phyloP scores from a whole-genome alignment of 2,888 invertebrate genomes.

The Dione vanillae region DNA sequence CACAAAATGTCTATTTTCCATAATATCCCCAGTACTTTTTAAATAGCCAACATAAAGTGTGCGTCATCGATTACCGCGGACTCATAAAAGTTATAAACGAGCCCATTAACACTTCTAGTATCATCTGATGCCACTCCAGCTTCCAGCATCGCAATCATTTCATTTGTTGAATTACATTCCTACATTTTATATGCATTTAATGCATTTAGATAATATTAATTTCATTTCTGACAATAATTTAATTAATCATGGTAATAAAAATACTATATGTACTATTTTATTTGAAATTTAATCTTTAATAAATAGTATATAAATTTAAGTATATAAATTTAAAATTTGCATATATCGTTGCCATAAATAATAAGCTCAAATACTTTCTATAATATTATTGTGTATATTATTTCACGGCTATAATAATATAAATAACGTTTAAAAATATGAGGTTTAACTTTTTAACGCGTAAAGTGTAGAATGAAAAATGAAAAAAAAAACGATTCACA shows the following conservation, averaged over 20 bases:
- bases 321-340: no score
- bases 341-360: no score
- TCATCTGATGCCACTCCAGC: constrained; percentile 48
- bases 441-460: no score
- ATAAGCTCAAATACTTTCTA: background rate
- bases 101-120: constrained; percentile 55
- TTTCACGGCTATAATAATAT: background rate
- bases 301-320: no score
- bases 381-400: background rate
- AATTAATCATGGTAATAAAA: no score
- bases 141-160: constrained; percentile 56
- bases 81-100: constrained; percentile 53
- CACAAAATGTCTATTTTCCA: constrained; percentile 11
- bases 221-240: no score
- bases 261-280: no score
- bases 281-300: no score
- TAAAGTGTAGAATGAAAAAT: no score
- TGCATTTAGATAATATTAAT: no score
- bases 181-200: no score
- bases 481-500: no score
- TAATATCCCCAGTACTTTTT: constrained; percentile 17
- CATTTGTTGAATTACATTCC: constrained; percentile 50
- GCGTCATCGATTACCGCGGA: constrained; percentile 45
- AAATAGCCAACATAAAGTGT: constrained; percentile 32
- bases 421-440: background rate